Evolutionary conservation across 2,888 invertebrate species (phyloP).

Genomic region (Amiota communis): DNA sequence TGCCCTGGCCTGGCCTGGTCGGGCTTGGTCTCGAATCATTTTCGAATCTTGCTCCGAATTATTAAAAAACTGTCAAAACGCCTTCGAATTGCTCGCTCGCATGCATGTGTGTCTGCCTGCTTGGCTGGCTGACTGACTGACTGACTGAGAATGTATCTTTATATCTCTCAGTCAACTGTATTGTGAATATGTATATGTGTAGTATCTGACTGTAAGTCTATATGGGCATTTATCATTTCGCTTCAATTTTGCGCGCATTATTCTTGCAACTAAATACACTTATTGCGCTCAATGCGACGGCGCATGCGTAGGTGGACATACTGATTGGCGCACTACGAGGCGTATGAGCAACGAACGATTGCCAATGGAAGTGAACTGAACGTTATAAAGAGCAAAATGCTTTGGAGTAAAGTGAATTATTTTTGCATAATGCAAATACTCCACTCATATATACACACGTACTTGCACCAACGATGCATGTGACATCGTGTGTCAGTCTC

Average conservation of each 20-base stretch:
- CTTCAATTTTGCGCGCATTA: conserved; percentile 63
- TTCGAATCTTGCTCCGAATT: conserved; percentile 40
- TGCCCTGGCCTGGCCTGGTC: background rate
- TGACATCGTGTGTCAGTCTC: conserved; percentile 19
- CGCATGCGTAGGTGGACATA: conserved; percentile 64
- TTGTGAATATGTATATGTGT: background rate
- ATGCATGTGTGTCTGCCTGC: conserved; percentile 57
- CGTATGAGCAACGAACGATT: background rate
- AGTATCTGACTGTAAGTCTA: background rate
- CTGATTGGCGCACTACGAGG: conserved; percentile 61
- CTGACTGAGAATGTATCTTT: conserved; percentile 30
- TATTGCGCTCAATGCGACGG: background rate
- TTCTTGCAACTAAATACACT: conserved; percentile 58
- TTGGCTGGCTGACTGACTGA: conserved; percentile 39
- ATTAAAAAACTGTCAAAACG: conserved; percentile 66
- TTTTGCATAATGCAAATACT: conserved; percentile 4
- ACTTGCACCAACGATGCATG: background rate
- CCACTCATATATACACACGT: background rate
- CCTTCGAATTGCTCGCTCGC: conserved; percentile 55
- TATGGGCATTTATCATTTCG: conserved; percentile 62
- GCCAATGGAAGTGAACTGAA: background rate
- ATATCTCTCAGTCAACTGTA: conserved; percentile 10
- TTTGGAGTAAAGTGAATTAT: too few species aligned
- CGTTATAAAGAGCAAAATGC: background rate
- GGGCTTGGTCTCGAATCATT: background rate